Base-by-base conservation (phyloP, 2,888 invertebrate genomes). In the Tubulanus polymorphus region DNA sequence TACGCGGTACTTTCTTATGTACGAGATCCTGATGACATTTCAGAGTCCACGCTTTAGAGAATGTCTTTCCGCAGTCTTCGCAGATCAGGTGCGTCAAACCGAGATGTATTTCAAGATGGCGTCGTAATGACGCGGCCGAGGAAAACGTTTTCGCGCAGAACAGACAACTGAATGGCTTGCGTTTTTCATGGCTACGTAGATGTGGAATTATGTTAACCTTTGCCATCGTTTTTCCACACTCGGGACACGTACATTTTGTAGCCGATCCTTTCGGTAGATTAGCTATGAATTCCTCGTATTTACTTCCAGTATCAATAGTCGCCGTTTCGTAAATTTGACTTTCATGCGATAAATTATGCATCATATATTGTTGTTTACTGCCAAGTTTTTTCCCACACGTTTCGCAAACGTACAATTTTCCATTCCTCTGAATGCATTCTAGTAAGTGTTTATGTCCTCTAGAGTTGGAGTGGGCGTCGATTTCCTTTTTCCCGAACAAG, bases 1-100 rank as follows among this genome's bases (percentile, higher is more conserved):
- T 88, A 71, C 89, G 88, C 69, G 88, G 61, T 23, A 59, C 57
- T 48, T 67, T 66, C 50, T 66, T 59, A 5, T 61, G 57, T 57
- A 71, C 71, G 15, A 64, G 56, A 18, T 57, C 57, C 63, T 69
- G 64, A 59, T 73, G 73, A 6, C 62, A 60, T 18, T 60, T 60
- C 51, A 63, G 70, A 1, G 66, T 63, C 3, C 56, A 58, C 15
- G 58, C 56, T 37, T 70, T 69, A 28, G 66, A 66, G 55, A 68
- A 73, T 20, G 65, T 64, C 45, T 68, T 69, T 3, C 70, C 70
- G 60, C 73, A 72, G 6, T 64, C 58, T 51, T 70, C 65, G 61
- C 76, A 76, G 28, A 64, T 65, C 26, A 64, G 61, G 18, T 67
- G 62, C 2, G 65, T 63, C 32, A 68, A 59, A 8, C 70, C 71